Evolutionary conservation across 2,797 vertebrate genomes (phyloP).

Genomic region (Peromyscus melanophrys): DNA sequence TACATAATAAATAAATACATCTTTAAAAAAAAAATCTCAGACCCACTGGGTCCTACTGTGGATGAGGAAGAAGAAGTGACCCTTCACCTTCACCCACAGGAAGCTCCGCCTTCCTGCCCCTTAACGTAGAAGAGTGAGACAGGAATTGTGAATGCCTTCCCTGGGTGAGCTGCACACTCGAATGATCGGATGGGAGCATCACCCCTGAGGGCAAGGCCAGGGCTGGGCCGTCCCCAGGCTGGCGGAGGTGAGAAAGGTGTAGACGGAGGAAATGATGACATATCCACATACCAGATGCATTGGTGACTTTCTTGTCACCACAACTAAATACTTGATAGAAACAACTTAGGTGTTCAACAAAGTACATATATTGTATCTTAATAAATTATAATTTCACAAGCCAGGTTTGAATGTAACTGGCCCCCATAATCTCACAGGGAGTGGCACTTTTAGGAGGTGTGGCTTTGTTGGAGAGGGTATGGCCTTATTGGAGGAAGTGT

Average conservation of each 20-base stretch:
- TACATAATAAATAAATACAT: no score
- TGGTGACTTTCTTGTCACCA: neutral
- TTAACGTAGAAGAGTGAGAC: constrained; percentile 77
- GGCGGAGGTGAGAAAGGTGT: neutral
- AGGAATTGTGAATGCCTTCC: constrained; percentile 72
- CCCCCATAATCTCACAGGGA: neutral
- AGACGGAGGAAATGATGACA: neutral
- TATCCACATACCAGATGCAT: neutral
- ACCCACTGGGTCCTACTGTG: neutral
- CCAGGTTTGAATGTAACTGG: neutral
- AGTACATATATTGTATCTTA: neutral
- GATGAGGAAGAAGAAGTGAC: neutral
- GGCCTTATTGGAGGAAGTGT: neutral
- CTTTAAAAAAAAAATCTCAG: no score
- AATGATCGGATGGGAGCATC: constrained; percentile 74
- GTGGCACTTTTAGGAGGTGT: neutral
- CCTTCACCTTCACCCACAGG: constrained; percentile 40
- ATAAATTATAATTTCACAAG: neutral
- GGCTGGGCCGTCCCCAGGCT: neutral
- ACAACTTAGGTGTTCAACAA: neutral
- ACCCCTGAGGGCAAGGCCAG: neutral
- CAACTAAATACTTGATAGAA: neutral
- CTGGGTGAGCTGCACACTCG: constrained; percentile 77
- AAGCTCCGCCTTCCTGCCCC: constrained; percentile 48
- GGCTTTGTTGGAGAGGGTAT: neutral